Evolutionary conservation across 2,113 vertebrate species (phyloP).

Genomic region (Gambusia affinis): DNA sequence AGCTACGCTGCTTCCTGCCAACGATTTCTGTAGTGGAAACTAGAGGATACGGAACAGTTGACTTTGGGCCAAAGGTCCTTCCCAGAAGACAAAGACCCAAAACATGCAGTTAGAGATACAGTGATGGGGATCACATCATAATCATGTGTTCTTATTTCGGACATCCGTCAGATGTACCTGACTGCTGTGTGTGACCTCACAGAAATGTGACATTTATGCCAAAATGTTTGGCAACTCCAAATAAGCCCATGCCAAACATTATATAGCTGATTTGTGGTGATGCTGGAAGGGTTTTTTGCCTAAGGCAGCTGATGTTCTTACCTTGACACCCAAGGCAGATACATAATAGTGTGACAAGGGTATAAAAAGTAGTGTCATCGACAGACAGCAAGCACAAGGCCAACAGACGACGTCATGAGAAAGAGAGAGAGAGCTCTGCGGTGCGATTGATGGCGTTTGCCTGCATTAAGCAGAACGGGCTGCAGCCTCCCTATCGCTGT

Average conservation of each 20-base stretch:
- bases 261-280: background rate
- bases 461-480: conserved; percentile 30
- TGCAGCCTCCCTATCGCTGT: conserved; percentile 28
- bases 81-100: no score
- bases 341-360: background rate
- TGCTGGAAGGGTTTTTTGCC: background rate
- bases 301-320: background rate
- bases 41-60: no score
- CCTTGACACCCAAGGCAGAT: background rate
- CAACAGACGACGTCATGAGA: conserved; percentile 23
- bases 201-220: no score
- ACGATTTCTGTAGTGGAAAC: no score
- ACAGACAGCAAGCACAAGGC: conserved; percentile 30
- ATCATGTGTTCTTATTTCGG: no score
- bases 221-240: background rate
- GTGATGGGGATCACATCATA: no score
- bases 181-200: no score
- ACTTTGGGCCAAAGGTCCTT: no score
- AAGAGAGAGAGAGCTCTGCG: conserved; percentile 5
- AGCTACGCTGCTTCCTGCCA: no score
- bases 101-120: no score
- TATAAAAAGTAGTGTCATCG: background rate
- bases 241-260: background rate
- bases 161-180: background rate
- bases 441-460: conserved; percentile 56